phyloP scores from a whole-genome alignment of 2,113 vertebrate genomes.

The Dolichallabes microphthalmus region DNA sequence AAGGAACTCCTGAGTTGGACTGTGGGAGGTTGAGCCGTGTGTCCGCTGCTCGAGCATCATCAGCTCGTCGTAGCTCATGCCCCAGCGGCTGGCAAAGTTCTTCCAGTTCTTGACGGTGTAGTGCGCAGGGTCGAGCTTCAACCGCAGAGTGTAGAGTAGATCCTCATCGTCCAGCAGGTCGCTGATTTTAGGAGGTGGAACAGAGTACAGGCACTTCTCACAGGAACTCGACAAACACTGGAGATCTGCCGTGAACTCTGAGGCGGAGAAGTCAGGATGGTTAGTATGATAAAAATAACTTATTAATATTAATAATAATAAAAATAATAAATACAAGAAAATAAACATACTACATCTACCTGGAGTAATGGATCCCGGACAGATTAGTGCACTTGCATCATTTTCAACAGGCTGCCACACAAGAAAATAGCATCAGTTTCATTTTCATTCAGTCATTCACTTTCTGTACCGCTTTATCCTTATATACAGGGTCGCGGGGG shows the following conservation, averaged over 20 bases:
- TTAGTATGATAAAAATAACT: neutral
- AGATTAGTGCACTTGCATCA: conserved; percentile 63
- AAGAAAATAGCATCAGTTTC: conserved; percentile 32
- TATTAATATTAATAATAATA: neutral
- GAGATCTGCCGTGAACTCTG: conserved; percentile 69
- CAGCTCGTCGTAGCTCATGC: conserved; percentile 96
- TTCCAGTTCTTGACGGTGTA: conserved; percentile 99
- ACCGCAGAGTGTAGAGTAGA: conserved; percentile 85
- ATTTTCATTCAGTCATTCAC: no score
- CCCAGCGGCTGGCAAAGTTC: conserved; percentile 98
- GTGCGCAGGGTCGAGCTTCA: conserved; percentile 93
- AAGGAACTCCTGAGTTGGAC: conserved; percentile 93
- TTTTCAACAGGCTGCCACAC: conserved; percentile 72
- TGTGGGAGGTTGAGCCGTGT: conserved; percentile 75
- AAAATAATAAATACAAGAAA: neutral
- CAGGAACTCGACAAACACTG: conserved; percentile 63
- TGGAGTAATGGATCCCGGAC: conserved; percentile 64
- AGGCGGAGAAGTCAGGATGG: neutral
- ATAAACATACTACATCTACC: conserved; percentile 57
- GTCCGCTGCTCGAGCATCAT: conserved; percentile 91
- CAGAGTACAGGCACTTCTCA: conserved; percentile 72
- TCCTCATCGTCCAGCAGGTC: conserved; percentile 97
- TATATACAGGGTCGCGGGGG: no score
- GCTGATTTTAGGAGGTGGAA: conserved; percentile 86
- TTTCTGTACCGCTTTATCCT: no score